Evolutionary conservation across 2,888 invertebrate species (phyloP), one percentile per base, ranked within the genome.

Genomic region (Andrena marginata): DNA sequence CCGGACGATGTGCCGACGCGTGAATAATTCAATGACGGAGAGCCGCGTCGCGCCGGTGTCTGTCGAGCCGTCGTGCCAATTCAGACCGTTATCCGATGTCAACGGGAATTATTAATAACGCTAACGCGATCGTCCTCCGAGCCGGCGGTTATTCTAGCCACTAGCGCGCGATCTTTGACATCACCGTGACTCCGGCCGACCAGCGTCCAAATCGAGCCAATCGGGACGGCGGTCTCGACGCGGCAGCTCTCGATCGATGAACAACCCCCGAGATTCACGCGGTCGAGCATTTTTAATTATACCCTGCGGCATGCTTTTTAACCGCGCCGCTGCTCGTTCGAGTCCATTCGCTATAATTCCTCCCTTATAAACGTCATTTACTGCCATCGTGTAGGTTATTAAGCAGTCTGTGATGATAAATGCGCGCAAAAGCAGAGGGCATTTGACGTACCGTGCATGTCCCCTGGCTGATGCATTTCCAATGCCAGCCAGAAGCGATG

Each of bases 71-170:
- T 26, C 49, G 68, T 35, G 71, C 51, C 23, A 74, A 84, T 77
- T 82, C 73, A 68, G 74, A n/a, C 62, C 63, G 80, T 65, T 56
- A 65, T 64, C 69, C 77, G 62, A 77, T 67, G 75, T 74, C 73
- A 64, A 26, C 68, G 77, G 31, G 78, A 81, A 84, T 86, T 85
- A 85, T 86, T 84, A 84, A 86, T 80, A 84, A 84, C 74, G 77
- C 67, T 63, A 79, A 83, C 85, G 62, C 71, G 76, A 85, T 85
- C 77, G 78, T 81, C 76, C 81, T 76, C 68, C 64, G 65, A n/a
- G 51, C 23, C 31, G 68, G 13, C 72, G 77, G 74, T 83, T 79
- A 77, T 83, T 63, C 78, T 56, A 62, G 33, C 8, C 26, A 35
- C 51, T 72, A 72, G 63, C 62, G 79, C 75, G 79, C 79, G 72